These are phyloP conservation scores for Scaptomyza montana DNA, from an alignment of 1,140 invertebrate genomes.

Conservation along the genomic window DNA sequence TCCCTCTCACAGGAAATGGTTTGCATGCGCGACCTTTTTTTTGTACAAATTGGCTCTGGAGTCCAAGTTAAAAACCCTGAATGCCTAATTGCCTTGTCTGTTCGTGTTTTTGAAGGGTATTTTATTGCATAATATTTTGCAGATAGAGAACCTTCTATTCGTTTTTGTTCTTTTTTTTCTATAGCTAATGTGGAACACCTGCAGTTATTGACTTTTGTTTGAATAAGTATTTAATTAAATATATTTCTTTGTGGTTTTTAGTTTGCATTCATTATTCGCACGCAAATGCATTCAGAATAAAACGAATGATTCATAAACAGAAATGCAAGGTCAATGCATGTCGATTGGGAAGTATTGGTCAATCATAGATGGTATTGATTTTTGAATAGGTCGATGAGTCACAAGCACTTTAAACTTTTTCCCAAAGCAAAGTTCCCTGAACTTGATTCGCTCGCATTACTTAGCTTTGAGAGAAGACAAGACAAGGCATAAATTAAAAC, in stretches of 20 bases:
- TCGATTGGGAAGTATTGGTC: constrained; percentile 12
- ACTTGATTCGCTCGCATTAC: neutral
- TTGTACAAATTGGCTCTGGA: constrained; percentile 63
- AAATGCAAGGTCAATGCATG: constrained; percentile 46
- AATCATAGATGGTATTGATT: neutral
- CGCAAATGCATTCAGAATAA: constrained; percentile 53
- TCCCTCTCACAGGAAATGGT: constrained; percentile 33
- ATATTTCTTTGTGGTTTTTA: constrained; percentile 46
- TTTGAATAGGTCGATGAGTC: constrained; percentile 11
- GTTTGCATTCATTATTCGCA: constrained; percentile 65
- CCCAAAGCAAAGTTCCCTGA: neutral
- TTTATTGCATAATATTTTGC: constrained; percentile 58
- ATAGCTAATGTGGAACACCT: constrained; percentile 53
- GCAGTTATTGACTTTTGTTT: constrained; percentile 50
- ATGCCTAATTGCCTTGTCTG: constrained; percentile 59
- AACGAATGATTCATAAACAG: constrained; percentile 35
- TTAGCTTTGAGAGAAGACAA: no score
- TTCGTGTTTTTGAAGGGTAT: constrained; percentile 43
- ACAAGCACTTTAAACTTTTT: neutral
- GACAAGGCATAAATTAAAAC: constrained; percentile 20
- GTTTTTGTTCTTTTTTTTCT: neutral
- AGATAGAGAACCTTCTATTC: constrained; percentile 10
- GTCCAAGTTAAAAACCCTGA: constrained; percentile 1
- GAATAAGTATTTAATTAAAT: constrained; percentile 37
- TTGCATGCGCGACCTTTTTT: constrained; percentile 73